Evolutionary conservation across 1,140 invertebrate species (phyloP).

Genomic region (Anthonomus grandis): DNA sequence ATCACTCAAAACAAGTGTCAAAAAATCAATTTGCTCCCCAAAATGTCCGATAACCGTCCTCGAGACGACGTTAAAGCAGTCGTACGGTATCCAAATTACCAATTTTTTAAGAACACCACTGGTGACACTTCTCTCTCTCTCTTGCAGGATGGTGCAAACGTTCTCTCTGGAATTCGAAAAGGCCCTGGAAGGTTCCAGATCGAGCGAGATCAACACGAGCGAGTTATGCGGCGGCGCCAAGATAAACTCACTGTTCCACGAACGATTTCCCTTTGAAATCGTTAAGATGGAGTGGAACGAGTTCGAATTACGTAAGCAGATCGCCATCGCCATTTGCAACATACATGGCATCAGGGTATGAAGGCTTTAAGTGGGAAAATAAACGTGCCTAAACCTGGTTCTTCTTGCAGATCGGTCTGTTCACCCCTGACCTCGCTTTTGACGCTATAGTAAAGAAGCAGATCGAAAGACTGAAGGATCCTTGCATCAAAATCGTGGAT

Average conservation of each 20-base stretch:
- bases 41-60: too few species aligned
- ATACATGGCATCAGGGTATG: slow-evolving; percentile 85
- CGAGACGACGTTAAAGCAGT: too few species aligned
- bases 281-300: slow-evolving; percentile 99
- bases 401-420: slow-evolving; percentile 81
- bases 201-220: slow-evolving; percentile 90
- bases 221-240: slow-evolving; percentile 98
- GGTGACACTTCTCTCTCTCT: neutral
- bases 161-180: slow-evolving; percentile 97
- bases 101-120: too few species aligned
- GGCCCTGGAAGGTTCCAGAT: slow-evolving; percentile 95
- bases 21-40: too few species aligned
- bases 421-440: slow-evolving; percentile 99
- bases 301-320: slow-evolving; percentile 94
- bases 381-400: neutral
- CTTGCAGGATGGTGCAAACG: slow-evolving; percentile 94
- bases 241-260: slow-evolving; percentile 98
- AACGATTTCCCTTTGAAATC: slow-evolving; percentile 99
- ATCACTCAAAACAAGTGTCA: too few species aligned
- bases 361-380: neutral
- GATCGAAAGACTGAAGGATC: slow-evolving; percentile 93
- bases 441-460: slow-evolving; percentile 99
- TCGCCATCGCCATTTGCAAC: slow-evolving; percentile 98
- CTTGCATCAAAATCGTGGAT: slow-evolving; percentile 97
- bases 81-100: too few species aligned